Evolutionary conservation across 2,797 vertebrate genomes (phyloP).

Genomic region (Thaleichthys pacificus): DNA sequence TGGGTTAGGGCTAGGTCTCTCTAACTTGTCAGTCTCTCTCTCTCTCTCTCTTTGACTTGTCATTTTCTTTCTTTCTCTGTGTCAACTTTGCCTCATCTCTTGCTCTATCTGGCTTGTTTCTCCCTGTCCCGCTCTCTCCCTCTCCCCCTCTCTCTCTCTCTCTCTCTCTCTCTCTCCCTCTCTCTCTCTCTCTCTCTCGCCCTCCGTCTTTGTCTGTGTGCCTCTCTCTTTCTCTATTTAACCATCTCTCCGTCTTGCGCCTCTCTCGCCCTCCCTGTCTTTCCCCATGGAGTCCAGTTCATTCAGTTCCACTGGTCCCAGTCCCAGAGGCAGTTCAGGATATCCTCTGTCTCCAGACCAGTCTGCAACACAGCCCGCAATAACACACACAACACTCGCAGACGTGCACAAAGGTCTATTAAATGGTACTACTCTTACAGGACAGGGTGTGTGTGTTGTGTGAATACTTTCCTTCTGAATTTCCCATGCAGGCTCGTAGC

Average conservation of each 20-base stretch:
- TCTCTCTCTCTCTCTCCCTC: background rate
- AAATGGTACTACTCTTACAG: constrained; percentile 46
- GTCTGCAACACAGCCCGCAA: constrained; percentile 38
- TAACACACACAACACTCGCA: constrained; percentile 39
- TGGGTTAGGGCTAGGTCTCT: no score
- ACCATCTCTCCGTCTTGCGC: no score
- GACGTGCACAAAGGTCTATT: constrained; percentile 41
- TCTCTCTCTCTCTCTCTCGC: constrained; percentile 1
- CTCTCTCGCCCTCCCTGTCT: constrained; percentile 1
- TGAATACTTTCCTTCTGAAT: constrained; percentile 46
- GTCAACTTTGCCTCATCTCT: background rate
- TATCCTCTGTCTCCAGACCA: constrained; percentile 65
- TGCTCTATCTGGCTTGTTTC: background rate
- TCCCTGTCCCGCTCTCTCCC: no score
- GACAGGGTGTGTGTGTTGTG: constrained; percentile 53
- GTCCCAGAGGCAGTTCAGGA: constrained; percentile 55
- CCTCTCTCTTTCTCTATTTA: no score
- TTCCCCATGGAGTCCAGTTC: constrained; percentile 30
- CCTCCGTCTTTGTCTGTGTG: background rate
- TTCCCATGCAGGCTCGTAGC: constrained; percentile 41
- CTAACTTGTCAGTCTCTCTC: background rate
- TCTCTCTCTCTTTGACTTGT: constrained; percentile 16
- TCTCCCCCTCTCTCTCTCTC: no score
- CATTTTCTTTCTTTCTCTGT: constrained; percentile 30
- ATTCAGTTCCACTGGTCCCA: constrained; percentile 20